Evolutionary conservation across 2,113 vertebrate genomes (phyloP).

Genomic region (Aptenodytes forsteri): DNA sequence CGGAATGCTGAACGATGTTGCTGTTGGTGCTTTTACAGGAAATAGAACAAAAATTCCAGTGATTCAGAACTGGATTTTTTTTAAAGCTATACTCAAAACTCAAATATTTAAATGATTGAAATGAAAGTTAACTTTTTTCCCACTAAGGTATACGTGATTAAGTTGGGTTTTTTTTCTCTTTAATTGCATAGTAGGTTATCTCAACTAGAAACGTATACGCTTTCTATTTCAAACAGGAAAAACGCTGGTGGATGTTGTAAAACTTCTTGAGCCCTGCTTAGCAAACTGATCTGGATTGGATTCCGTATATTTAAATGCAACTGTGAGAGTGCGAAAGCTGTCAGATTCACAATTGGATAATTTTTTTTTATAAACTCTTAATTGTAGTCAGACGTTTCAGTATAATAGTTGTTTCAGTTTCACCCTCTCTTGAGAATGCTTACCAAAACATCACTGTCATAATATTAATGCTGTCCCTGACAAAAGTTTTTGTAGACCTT

Average conservation of each 20-base stretch:
- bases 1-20: constrained; percentile 47
- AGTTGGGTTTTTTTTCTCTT: background rate
- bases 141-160: background rate
- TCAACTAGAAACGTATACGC: background rate
- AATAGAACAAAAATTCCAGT: constrained; percentile 77
- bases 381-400: background rate
- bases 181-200: background rate
- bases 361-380: background rate
- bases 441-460: background rate
- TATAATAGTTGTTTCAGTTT: constrained; percentile 16
- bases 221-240: background rate
- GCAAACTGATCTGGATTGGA: background rate
- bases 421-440: background rate
- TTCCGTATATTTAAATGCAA: background rate
- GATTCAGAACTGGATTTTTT: constrained; percentile 74
- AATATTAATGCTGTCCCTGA: background rate
- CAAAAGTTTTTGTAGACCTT: background rate
- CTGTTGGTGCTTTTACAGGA: constrained; percentile 74
- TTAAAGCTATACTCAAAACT: constrained; percentile 46
- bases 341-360: background rate
- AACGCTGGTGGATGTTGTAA: background rate
- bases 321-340: background rate
- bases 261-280: background rate
- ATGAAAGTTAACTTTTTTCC: constrained; percentile 23
- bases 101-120: constrained; percentile 68